Conservation (phyloP, 1,140 invertebrate species). For the Anastrepha ludens region DNA sequence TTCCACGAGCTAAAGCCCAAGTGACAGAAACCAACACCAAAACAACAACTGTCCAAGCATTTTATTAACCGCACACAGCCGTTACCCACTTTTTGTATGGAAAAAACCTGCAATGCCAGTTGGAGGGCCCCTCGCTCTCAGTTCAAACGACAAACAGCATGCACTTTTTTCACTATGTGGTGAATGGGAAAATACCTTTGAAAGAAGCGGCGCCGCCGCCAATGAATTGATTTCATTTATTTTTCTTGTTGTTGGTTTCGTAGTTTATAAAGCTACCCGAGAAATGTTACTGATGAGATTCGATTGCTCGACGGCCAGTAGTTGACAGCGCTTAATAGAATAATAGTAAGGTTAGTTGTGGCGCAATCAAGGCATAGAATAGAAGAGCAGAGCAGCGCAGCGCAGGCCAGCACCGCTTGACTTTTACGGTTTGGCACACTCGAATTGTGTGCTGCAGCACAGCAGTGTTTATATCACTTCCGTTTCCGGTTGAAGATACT, state of each 20-base stretch:
- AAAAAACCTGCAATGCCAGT: no score
- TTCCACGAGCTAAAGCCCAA: not conserved
- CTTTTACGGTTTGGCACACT: constrained; percentile 24
- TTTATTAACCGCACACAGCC: no score
- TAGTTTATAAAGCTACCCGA: not conserved
- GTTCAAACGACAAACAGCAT: not conserved
- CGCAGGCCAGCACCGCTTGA: constrained; percentile 1
- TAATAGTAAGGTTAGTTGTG: not conserved
- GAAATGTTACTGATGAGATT: constrained; percentile 29
- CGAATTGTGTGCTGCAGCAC: not conserved
- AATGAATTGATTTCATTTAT: not conserved
- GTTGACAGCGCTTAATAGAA: not conserved
- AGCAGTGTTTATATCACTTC: constrained; percentile 44
- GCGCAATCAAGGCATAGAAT: not conserved
- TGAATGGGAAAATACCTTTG: no score
- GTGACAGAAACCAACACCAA: not conserved
- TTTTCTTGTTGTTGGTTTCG: not conserved
- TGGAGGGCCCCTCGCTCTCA: not conserved
- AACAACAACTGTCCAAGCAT: not conserved
- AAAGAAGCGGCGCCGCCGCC: no score
- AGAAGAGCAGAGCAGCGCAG: not conserved
- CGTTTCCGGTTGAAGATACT: constrained; percentile 24
- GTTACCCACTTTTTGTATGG: no score
- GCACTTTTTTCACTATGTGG: no score
- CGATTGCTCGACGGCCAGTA: constrained; percentile 32